Base-by-base conservation (phyloP, 2,888 invertebrate species). In the Schizotus pectinicornis region DNA sequence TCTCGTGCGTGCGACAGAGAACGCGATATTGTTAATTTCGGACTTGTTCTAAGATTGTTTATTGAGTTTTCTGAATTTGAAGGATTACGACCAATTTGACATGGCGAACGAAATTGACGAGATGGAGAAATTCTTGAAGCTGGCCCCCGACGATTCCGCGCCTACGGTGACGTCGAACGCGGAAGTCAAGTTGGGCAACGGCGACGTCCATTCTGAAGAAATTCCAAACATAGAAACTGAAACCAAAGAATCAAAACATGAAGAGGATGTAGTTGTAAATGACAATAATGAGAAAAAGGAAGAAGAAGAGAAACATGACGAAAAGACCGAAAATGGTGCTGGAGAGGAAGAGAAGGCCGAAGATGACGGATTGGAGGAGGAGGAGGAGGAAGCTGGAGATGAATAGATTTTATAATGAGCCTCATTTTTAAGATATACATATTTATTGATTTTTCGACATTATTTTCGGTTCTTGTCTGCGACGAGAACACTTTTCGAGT, bases 71-170 rank as follows among this genome's bases (percentile, higher is more conserved):
- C 52, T 34, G 33, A 59, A 47, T 64, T 66, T 69, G 61, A 67
- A 94, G 94, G 95, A 96, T 79, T 97, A 95, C 80, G 94, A 95
- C 77, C 90, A 88, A 73, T 95, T 97, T 81, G 94, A 94, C 79
- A 81, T 92, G 81, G 90, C 95, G 12, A 92, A 95, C 81, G 97
- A 97, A 84, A 86, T 90, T 67, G 94, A 96, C 75, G 90, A 90
- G 68, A 83, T 96, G 80, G 93, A 95, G 77, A 88, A 89, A 76
- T 96, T 96, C 78, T 81, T 95, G 58, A 93, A 93, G 80, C 76
- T 92, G 67, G 87, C 87, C 67, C 82, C 84, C 1, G 85, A 85
- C 47, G 81, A 83, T 30, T 84, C 86, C 35, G 78, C 79, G 51
- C 75, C 77, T 8, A 77, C 78, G 38, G 67, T 72, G 68, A 78